Percentiles rank a stretch among this genome's conserved stretches.
phyloP scores from a whole-genome alignment of 2,113 vertebrate genomes.

The Euleptes europaea region DNA sequence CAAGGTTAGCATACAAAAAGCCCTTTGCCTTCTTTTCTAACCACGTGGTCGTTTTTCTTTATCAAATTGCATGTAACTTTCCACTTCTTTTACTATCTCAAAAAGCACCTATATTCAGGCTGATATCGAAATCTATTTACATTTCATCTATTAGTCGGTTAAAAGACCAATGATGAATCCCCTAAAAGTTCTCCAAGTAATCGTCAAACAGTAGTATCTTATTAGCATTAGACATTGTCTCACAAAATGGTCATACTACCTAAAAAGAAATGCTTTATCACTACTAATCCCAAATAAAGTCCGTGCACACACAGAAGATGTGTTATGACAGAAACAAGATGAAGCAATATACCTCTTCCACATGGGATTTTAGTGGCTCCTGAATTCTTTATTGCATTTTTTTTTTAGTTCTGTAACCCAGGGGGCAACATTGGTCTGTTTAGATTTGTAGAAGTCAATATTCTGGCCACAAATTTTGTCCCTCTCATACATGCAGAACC shows the following conservation, averaged over 20 bases:
- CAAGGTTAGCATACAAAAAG: no score
- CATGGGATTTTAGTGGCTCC: not conserved
- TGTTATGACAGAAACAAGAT: not conserved
- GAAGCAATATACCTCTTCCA: conserved; percentile 15
- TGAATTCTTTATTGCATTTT: not conserved
- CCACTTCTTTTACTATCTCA: not conserved
- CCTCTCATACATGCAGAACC: not conserved
- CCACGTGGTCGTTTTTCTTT: no score
- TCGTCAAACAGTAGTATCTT: not conserved
- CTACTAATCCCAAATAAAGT: not conserved
- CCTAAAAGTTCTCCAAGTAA: not conserved
- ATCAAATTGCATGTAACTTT: no score
- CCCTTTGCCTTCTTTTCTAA: no score
- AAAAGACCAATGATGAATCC: not conserved
- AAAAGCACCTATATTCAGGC: not conserved
- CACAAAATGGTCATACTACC: not conserved
- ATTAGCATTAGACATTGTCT: not conserved
- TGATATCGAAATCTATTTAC: not conserved
- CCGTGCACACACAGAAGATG: no score
- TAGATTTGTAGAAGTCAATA: conserved; percentile 5
- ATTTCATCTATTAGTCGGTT: not conserved
- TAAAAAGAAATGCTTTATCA: not conserved
- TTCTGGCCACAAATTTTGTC: not conserved
- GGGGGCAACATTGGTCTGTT: not conserved
- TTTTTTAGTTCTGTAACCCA: conserved; percentile 22